Evolutionary conservation across 2,113 vertebrate species (phyloP).

Genomic region (Scortum barcoo): DNA sequence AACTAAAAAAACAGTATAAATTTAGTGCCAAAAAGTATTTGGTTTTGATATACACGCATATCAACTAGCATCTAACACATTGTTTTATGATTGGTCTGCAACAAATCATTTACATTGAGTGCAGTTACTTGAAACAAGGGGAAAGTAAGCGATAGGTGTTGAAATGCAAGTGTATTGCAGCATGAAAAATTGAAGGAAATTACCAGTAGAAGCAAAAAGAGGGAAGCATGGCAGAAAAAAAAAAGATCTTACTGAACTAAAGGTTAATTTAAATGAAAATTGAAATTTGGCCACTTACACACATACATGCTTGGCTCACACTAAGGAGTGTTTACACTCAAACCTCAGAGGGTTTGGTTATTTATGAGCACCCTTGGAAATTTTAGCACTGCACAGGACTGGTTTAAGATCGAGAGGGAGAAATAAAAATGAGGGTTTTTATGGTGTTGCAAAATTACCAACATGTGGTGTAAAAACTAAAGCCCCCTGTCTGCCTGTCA

Average conservation of each 20-base stretch:
- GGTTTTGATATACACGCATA: neutral
- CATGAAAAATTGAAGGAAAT: neutral
- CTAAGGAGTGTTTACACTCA: conserved; percentile 59
- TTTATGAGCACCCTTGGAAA: conserved; percentile 58
- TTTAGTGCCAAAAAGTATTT: neutral
- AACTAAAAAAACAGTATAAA: neutral
- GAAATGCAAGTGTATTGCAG: neutral
- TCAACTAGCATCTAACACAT: neutral
- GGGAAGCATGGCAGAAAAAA: neutral
- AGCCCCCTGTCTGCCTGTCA: conserved; percentile 12
- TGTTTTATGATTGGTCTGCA: neutral
- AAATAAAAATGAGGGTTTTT: conserved; percentile 57
- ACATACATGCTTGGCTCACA: conserved; percentile 34
- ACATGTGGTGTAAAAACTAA: conserved; percentile 60
- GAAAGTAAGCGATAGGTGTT: neutral
- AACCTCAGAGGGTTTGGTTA: conserved; percentile 57
- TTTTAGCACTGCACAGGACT: conserved; percentile 11
- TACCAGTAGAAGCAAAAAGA: neutral
- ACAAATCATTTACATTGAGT: neutral
- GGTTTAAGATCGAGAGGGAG: conserved; percentile 11
- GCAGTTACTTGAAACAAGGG: neutral
- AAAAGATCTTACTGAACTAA: conserved; percentile 2
- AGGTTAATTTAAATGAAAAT: conserved; percentile 21
- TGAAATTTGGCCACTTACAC: conserved; percentile 16
- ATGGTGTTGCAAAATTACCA: conserved; percentile 61